phyloP scores from a whole-genome alignment of 2,797 vertebrate species.

The Scolopax bukidnonensis region DNA sequence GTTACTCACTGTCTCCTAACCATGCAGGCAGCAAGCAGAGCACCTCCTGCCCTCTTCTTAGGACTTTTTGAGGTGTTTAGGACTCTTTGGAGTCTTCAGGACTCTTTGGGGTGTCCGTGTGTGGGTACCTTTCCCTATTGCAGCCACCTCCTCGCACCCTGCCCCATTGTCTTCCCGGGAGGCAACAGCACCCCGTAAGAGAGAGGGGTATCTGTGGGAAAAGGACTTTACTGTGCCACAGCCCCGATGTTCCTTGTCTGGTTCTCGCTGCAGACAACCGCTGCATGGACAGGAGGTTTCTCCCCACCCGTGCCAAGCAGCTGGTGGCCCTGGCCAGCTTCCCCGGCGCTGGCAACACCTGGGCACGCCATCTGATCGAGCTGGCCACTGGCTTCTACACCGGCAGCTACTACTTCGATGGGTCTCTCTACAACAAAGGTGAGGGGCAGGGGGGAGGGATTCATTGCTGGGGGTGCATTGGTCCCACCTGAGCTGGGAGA shows the following conservation, averaged over 20 bases:
- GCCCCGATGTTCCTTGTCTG: rapidly evolving
- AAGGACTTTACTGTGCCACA: rapidly evolving
- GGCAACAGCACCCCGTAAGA: neutral
- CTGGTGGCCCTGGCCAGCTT: constrained; percentile 94
- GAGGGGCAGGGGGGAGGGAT: neutral
- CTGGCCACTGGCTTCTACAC: constrained; percentile 95
- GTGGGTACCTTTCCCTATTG: neutral
- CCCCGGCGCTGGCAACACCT: constrained; percentile 95
- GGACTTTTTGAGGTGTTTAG: neutral
- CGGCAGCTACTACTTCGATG: constrained; percentile 98
- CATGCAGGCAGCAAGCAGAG: neutral
- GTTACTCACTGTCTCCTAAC: neutral
- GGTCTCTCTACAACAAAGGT: constrained; percentile 99
- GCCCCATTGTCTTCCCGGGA: neutral
- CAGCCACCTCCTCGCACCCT: rapidly evolving
- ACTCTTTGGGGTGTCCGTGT: neutral
- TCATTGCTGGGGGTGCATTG: rapidly evolving
- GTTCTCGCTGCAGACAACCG: constrained; percentile 86
- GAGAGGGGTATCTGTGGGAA: rapidly evolving
- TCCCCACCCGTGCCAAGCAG: constrained; percentile 86
- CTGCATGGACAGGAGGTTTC: constrained; percentile 95
- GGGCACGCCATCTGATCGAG: constrained; percentile 96
- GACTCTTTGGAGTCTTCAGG: no score
- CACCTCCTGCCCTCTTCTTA: neutral
- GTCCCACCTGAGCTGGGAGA: neutral